These are phyloP conservation scores for Mimas tiliae DNA, from an alignment of 2,888 invertebrate species.

Conservation along the genomic window DNA sequence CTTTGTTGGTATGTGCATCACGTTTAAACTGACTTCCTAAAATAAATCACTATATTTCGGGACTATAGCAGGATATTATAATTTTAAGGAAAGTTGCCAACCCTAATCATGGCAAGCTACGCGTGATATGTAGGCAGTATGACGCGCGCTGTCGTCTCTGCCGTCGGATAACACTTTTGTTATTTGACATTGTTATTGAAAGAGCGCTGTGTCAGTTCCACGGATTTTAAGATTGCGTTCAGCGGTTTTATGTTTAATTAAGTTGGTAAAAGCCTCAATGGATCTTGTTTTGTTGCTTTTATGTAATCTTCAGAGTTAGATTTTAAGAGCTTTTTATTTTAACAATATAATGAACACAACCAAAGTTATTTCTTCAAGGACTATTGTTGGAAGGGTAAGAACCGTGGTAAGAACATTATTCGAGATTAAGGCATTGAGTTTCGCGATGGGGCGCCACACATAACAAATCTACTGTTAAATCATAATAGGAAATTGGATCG, in stretches of 20 bases:
- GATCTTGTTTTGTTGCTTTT: not conserved
- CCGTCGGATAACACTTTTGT: constrained; percentile 36
- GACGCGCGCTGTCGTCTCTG: constrained; percentile 11
- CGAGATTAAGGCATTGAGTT: not conserved
- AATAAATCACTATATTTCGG: no score
- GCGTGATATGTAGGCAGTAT: constrained; percentile 16
- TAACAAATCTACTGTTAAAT: no score
- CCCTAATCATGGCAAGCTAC: not conserved
- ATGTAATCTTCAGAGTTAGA: not conserved
- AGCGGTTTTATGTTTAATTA: constrained; percentile 21
- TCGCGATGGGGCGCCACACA: no score
- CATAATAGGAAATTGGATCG: no score
- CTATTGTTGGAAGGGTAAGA: not conserved
- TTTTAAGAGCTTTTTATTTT: not conserved
- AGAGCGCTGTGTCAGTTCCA: constrained; percentile 29
- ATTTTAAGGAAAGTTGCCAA: not conserved
- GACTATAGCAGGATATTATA: not conserved
- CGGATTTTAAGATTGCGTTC: constrained; percentile 29
- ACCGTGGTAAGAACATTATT: not conserved
- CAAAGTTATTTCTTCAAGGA: not conserved
- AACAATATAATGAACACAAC: not conserved
- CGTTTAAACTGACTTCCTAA: no score
- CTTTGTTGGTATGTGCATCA: no score
- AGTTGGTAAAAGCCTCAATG: constrained; percentile 4
- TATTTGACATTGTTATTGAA: constrained; percentile 55